These are phyloP conservation scores for Xiphorhynchus elegans DNA, from an alignment of 2,113 vertebrate genomes.

Conservation along the genomic window DNA sequence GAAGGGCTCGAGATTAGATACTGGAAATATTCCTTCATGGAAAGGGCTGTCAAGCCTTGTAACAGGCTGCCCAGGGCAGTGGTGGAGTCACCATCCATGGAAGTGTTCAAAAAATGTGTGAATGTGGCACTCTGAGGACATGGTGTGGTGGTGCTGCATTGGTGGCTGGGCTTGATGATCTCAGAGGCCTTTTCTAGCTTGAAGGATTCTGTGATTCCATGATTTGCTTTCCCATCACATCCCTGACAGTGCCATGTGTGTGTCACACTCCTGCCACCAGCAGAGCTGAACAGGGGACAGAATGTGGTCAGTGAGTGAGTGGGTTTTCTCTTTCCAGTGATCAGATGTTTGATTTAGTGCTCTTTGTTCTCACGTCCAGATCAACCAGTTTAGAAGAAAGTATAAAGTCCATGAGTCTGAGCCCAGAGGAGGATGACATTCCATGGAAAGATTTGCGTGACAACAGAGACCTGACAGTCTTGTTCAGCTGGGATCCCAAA, in stretches of 20 bases:
- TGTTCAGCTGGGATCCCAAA: conserved; percentile 93
- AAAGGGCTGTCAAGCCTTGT: not conserved
- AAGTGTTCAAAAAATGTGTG: not conserved
- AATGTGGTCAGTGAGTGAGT: not conserved
- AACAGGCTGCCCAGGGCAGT: not conserved
- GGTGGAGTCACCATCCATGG: not conserved
- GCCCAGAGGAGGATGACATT: conserved; percentile 95
- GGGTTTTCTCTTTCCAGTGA: not conserved
- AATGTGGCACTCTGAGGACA: not conserved
- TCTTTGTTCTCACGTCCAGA: conserved; percentile 63
- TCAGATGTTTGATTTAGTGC: not conserved
- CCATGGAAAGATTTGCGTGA: conserved; percentile 92
- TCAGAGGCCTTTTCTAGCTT: not conserved
- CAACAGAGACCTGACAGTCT: conserved; percentile 93
- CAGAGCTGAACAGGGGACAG: not conserved
- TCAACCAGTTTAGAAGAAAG: conserved; percentile 93
- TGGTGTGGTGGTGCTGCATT: not conserved
- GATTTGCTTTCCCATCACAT: not conserved
- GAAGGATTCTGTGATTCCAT: not conserved
- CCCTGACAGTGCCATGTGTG: fast-evolving
- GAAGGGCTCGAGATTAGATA: not conserved
- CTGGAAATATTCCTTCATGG: fast-evolving
- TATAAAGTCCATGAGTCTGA: conserved; percentile 93
- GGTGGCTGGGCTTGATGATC: not conserved
- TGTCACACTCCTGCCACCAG: not conserved